Base-by-base conservation (phyloP, 2,888 invertebrate genomes). In the Hydrotaea diabolus region DNA sequence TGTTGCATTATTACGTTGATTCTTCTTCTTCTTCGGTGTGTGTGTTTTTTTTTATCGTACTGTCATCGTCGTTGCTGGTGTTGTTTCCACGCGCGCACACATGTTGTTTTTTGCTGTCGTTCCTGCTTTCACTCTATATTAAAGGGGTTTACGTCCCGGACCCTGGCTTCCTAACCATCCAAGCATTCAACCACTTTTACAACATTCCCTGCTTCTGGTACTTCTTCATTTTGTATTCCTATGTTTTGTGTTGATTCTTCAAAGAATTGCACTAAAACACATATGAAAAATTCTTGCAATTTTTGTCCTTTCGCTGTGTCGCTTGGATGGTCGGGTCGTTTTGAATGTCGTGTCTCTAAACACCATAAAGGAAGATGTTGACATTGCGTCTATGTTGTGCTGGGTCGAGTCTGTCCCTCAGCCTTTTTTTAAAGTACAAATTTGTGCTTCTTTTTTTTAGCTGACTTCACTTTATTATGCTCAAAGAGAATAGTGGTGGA, bases 1-100 rank as follows among this genome's bases (percentile, higher is more conserved):
- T 87, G 85, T 85, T 86, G 83, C 84, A 82, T 85, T 86, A 79
- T 83, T 85, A 79, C 82, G 80, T 83, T 59, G n/a, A n/a, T n/a
- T n/a, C n/a, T 31, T 55, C 31, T 57, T 23, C 19, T 53, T 23
- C 13, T 39, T 31, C 31, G 23, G 39, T 43, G 2, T 31, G 31
- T 75, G 23, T 53, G n/a, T n/a, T n/a, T n/a, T n/a, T n/a, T n/a
- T n/a, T n/a, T 23, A 49, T 71, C 46, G 0, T 59, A 7, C 7
- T n/a, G 36, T 62, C 62, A 31, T 62, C 36, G n/a, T 62, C 62
- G 62, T 23, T 46, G 21, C 13, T 17, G 7, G 15, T 57, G 73
- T 19, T 73, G 26, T 57, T 57, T 57, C 21, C 57, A 36, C 31
- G 31, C 31, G 7, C 31, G 15, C 39, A 66, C 64, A 66, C 69